Conservation (phyloP, 2,113 vertebrate genomes). For the Catagonus wagneri region DNA sequence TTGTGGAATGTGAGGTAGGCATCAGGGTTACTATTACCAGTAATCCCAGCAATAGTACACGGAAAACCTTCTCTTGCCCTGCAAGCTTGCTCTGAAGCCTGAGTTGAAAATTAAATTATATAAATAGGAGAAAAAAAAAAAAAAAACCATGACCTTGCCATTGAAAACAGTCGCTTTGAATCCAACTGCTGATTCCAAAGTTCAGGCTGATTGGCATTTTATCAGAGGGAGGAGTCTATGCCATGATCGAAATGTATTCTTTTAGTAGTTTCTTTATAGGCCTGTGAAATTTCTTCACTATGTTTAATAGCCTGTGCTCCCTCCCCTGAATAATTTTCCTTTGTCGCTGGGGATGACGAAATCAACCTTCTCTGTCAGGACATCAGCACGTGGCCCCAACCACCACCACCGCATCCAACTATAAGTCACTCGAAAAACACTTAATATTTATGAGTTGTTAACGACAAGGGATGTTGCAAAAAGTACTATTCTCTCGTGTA, state of each 20-base stretch:
- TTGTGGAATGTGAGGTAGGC: too few relatives aligned
- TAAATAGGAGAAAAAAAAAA: too few relatives aligned
- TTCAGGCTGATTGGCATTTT: conserved; percentile 57
- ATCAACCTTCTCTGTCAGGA: conserved; percentile 12
- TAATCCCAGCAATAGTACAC: too few relatives aligned
- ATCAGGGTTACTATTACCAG: too few relatives aligned
- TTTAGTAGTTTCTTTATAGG: conserved; percentile 54
- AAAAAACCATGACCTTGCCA: not conserved
- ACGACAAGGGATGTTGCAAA: conserved; percentile 40
- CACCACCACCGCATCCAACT: conserved; percentile 41
- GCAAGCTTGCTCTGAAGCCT: too few relatives aligned
- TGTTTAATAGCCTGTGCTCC: conserved; percentile 40
- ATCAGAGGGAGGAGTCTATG: conserved; percentile 46
- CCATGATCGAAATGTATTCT: conserved; percentile 17
- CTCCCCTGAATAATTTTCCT: not conserved
- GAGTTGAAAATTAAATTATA: too few relatives aligned
- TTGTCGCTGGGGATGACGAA: conserved; percentile 43
- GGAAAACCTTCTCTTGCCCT: too few relatives aligned
- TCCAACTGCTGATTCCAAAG: conserved; percentile 32
- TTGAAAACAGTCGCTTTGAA: conserved; percentile 54
- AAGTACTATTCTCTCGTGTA: conserved; percentile 47
- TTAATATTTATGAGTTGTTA: conserved; percentile 53
- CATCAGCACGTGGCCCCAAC: not conserved
- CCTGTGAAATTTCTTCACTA: conserved; percentile 42
- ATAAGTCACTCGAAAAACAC: conserved; percentile 36